These are phyloP conservation scores for Sternotherus odoratus DNA, from an alignment of 2,797 vertebrate species.

Conservation along the genomic window DNA sequence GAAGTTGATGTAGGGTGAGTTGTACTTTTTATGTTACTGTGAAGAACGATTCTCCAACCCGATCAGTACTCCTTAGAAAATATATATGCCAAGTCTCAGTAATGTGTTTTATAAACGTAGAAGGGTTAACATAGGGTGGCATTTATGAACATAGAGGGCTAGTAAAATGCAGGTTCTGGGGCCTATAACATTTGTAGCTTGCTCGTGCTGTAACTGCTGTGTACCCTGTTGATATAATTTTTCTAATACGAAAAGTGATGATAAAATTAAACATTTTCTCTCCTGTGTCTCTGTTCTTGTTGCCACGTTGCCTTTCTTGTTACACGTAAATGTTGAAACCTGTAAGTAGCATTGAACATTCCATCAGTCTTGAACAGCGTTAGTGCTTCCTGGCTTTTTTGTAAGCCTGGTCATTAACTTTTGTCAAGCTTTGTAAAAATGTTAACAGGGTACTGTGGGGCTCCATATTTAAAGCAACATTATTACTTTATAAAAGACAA, in stretches of 20 bases:
- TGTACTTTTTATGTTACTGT: not conserved
- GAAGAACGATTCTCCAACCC: not conserved
- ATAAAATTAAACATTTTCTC: slow-evolving; percentile 30
- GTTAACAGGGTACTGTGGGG: slow-evolving; percentile 73
- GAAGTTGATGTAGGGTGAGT: not conserved
- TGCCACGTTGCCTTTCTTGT: slow-evolving; percentile 4
- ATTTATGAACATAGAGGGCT: not conserved
- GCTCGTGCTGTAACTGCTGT: not conserved
- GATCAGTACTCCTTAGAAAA: not conserved
- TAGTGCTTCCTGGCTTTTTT: slow-evolving; percentile 49
- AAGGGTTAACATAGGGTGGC: fast-evolving
- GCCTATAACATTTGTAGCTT: not conserved
- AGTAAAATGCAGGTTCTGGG: fast-evolving
- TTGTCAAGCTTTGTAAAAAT: slow-evolving; percentile 76
- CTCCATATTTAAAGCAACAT: slow-evolving; percentile 62
- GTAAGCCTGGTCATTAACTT: slow-evolving; percentile 78
- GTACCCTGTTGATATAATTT: slow-evolving; percentile 5
- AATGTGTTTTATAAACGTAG: not conserved
- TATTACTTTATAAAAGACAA: slow-evolving; percentile 72
- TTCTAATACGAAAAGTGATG: slow-evolving; percentile 23
- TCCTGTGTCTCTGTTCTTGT: slow-evolving; percentile 16
- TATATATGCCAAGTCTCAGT: fast-evolving
- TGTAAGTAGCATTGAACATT: slow-evolving; percentile 27
- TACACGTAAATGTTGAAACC: slow-evolving; percentile 37
- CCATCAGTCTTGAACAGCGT: slow-evolving; percentile 53